Evolutionary conservation across 2,888 invertebrate genomes (phyloP).

Genomic region (Andrena minutula): DNA sequence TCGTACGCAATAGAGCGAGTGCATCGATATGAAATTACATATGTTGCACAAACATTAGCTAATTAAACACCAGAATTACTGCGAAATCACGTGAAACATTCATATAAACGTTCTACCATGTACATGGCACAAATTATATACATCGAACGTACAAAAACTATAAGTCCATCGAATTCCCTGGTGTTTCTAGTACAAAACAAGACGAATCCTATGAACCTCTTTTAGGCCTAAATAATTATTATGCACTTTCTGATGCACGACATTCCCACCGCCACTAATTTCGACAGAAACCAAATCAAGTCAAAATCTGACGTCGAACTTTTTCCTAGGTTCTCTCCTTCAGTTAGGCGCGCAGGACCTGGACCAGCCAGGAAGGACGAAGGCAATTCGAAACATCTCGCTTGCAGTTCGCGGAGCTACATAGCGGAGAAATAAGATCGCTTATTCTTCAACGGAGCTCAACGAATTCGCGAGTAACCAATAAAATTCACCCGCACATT

Average conservation of each 20-base stretch:
- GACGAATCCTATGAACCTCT: neutral
- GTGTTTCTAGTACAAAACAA: neutral
- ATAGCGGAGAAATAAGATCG: neutral
- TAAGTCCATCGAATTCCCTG: constrained; percentile 7
- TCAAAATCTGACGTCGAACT: too few relatives aligned
- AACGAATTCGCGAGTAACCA: neutral
- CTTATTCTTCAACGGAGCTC: neutral
- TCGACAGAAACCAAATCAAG: neutral
- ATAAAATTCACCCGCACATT: constrained; percentile 6
- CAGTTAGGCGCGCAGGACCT: constrained; percentile 42
- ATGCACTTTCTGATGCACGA: neutral
- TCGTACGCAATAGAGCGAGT: neutral
- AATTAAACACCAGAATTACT: constrained; percentile 4
- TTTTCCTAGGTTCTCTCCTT: neutral
- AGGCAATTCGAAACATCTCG: constrained; percentile 36
- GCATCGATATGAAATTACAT: neutral
- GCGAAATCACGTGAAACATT: constrained; percentile 20
- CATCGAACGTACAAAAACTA: constrained; percentile 38
- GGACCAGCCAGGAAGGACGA: constrained; percentile 67
- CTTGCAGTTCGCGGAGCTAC: neutral
- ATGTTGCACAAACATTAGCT: neutral
- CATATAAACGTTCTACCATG: constrained; percentile 7
- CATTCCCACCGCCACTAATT: neutral
- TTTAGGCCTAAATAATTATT: constrained; percentile 37
- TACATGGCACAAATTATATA: constrained; percentile 22